A percentile compares a stretch with the other conserved stretches of the same genome.
Evolutionary conservation across 2,113 vertebrate genomes (phyloP).

Genomic region (Elgaria multicarinata): DNA sequence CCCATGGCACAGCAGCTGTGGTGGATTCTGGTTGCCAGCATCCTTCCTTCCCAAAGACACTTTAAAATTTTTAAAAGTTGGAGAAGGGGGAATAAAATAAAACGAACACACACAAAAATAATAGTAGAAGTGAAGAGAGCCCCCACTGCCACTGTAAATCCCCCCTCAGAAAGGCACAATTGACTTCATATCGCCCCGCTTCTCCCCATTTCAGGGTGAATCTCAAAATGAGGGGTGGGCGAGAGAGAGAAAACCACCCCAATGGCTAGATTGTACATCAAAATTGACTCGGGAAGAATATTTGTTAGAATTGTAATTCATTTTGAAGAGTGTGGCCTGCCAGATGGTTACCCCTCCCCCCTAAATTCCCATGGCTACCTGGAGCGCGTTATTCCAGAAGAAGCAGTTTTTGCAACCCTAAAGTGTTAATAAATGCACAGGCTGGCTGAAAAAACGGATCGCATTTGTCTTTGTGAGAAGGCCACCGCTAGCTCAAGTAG

Average conservation of each 20-base stretch:
- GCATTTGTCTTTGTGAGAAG: background rate
- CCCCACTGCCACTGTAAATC: background rate
- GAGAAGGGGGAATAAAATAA: background rate
- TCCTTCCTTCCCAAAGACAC: background rate
- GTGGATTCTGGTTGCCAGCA: background rate
- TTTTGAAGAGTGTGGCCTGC: background rate
- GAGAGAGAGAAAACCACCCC: background rate
- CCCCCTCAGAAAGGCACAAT: background rate
- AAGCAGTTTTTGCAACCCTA: background rate
- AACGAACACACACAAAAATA: background rate
- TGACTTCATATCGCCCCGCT: background rate
- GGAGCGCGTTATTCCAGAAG: background rate
- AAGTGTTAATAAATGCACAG: background rate
- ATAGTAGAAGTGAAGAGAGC: background rate
- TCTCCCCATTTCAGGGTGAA: background rate
- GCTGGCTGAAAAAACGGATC: fast-evolving
- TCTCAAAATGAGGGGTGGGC: background rate
- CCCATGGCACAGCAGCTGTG: background rate
- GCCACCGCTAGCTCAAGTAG: background rate
- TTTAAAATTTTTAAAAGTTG: background rate
- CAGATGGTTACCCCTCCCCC: no score
- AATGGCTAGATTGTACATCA: background rate
- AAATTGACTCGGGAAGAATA: background rate
- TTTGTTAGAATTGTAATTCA: no score
- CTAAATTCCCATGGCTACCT: background rate